These are phyloP conservation scores for Cynaeus angustus DNA, from an alignment of 2,888 invertebrate species.

Conservation along the genomic window DNA sequence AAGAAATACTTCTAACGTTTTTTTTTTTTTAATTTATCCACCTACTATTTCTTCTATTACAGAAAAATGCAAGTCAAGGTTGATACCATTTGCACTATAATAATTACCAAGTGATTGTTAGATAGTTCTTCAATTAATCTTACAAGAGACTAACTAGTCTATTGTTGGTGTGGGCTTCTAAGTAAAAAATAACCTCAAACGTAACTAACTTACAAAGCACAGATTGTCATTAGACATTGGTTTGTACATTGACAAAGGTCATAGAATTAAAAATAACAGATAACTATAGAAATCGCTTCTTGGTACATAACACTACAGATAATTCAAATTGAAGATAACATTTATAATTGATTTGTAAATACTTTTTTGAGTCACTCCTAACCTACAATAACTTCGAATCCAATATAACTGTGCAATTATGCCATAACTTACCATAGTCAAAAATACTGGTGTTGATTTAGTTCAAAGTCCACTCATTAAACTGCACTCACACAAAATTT, in stretches of 20 bases:
- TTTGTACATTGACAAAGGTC: slow-evolving; percentile 35
- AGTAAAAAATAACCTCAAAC: slow-evolving; percentile 32
- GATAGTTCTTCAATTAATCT: slow-evolving; percentile 34
- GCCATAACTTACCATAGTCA: background rate
- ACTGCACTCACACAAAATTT: too few species aligned
- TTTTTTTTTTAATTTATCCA: background rate
- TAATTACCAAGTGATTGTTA: slow-evolving; percentile 40
- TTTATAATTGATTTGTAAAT: background rate
- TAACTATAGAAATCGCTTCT: slow-evolving; percentile 10
- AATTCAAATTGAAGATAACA: background rate
- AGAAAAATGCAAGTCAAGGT: slow-evolving; percentile 44
- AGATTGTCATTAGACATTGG: slow-evolving; percentile 7
- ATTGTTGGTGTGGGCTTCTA: slow-evolving; percentile 22
- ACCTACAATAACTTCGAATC: slow-evolving; percentile 1
- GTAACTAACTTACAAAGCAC: slow-evolving; percentile 13
- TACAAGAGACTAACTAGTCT: background rate
- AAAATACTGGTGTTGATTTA: background rate
- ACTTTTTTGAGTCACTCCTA: slow-evolving; percentile 5
- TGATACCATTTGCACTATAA: slow-evolving; percentile 41
- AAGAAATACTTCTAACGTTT: too few species aligned
- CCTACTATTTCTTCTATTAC: slow-evolving; percentile 19
- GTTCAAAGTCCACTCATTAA: background rate
- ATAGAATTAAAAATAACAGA: slow-evolving; percentile 21
- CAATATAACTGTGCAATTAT: background rate
- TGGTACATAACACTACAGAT: background rate